phyloP scores from a whole-genome alignment of 2,888 invertebrate species.

The Drosophila crucigera region DNA sequence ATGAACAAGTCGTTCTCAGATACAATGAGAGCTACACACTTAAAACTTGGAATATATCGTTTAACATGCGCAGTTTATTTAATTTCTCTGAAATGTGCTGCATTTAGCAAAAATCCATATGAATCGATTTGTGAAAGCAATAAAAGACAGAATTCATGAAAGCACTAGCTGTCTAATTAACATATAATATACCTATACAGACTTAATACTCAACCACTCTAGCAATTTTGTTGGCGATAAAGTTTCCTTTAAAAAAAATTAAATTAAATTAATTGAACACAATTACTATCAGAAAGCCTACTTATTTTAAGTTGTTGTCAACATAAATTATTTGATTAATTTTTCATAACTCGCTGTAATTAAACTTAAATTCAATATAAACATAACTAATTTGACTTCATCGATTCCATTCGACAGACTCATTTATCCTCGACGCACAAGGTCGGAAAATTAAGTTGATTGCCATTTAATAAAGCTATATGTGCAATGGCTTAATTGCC shows the following conservation, averaged over 20 bases:
- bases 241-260: neutral
- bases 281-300: no score
- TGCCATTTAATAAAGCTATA: constrained; percentile 43
- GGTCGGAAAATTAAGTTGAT: constrained; percentile 23
- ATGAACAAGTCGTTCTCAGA: no score
- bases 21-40: no score
- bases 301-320: no score
- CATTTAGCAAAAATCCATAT: neutral
- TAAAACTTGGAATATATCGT: neutral
- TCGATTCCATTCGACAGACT: neutral
- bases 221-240: neutral
- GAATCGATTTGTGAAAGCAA: neutral
- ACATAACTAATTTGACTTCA: neutral
- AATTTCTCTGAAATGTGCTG: no score
- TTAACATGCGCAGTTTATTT: no score
- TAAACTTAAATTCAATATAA: no score
- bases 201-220: neutral
- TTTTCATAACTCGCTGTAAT: neutral
- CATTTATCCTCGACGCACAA: neutral
- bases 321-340: neutral
- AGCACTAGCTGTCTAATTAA: neutral
- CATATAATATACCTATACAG: neutral
- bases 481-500: constrained; percentile 12
- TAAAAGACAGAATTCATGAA: neutral
- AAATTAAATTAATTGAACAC: no score